A percentile compares a stretch with the other conserved stretches of the same genome.
These are phyloP conservation scores for Ambastaia sidthimunki DNA, from an alignment of 2,797 vertebrate genomes.

Conservation along the genomic window DNA sequence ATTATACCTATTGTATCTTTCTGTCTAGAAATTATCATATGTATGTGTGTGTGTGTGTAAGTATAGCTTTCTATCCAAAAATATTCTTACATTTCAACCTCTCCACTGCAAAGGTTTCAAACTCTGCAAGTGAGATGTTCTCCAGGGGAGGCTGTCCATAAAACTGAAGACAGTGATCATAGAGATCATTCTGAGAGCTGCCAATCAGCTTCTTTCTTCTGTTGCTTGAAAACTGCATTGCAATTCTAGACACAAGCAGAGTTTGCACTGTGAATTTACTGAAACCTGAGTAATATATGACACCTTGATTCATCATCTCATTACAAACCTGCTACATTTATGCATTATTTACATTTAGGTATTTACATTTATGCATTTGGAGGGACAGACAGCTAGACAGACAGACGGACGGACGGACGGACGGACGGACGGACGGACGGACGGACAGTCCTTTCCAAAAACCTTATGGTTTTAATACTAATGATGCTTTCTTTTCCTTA, in stretches of 20 bases:
- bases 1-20: too few species aligned
- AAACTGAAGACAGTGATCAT: constrained; percentile 88
- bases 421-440: too few species aligned
- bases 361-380: too few species aligned
- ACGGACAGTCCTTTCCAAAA: too few species aligned
- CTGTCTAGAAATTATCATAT: too few species aligned
- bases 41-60: too few species aligned
- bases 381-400: too few species aligned
- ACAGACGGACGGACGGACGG: too few species aligned
- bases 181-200: constrained; percentile 72
- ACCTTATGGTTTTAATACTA: too few species aligned
- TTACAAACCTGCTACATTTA: not conserved
- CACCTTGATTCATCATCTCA: not conserved
- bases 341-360: too few species aligned
- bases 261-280: not conserved
- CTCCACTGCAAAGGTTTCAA: constrained; percentile 90
- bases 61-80: too few species aligned
- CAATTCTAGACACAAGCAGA: constrained; percentile 28
- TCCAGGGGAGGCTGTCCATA: constrained; percentile 90
- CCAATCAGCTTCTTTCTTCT: constrained; percentile 62
- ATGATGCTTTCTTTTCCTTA: too few species aligned
- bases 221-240: constrained; percentile 66
- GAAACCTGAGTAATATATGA: not conserved
- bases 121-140: constrained; percentile 88
- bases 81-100: constrained; percentile 85